Evolutionary conservation across 2,888 invertebrate species (phyloP).

Genomic region (Aphodius granarius): DNA sequence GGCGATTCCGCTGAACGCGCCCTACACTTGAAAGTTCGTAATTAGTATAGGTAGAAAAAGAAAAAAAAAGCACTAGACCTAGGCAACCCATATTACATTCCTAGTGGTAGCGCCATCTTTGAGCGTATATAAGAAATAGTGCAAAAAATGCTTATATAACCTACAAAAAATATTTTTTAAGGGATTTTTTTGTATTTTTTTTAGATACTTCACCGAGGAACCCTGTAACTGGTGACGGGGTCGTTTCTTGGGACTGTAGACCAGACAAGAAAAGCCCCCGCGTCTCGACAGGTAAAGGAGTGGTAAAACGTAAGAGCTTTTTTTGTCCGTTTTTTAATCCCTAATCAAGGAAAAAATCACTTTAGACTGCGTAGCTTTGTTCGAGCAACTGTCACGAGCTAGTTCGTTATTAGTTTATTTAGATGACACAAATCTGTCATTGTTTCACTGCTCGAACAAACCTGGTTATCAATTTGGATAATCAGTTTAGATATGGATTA

Average conservation of each 20-base stretch:
- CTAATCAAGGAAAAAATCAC: neutral
- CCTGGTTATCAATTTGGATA: neutral
- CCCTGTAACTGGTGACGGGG: constrained; percentile 53
- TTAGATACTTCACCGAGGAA: constrained; percentile 52
- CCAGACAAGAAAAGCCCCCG: constrained; percentile 44
- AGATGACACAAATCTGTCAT: too few species aligned
- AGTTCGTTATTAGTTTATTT: too few species aligned
- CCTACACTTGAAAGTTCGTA: too few species aligned
- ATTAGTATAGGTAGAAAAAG: too few species aligned
- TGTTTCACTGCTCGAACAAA: too few species aligned
- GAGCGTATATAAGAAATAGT: too few species aligned
- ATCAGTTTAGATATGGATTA: neutral
- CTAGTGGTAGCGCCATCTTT: too few species aligned
- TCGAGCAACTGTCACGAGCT: too few species aligned
- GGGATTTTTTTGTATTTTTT: constrained; percentile 28
- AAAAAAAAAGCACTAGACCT: too few species aligned
- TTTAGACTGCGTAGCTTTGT: neutral
- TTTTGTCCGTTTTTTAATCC: neutral
- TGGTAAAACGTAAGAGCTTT: constrained; percentile 7
- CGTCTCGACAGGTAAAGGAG: constrained; percentile 38
- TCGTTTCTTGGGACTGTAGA: constrained; percentile 49
- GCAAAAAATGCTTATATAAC: too few species aligned
- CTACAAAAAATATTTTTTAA: neutral
- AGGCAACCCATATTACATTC: too few species aligned
- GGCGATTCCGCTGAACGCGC: too few species aligned